Evolutionary conservation across 2,888 invertebrate genomes (phyloP).

Genomic region (Galeruca laticollis): DNA sequence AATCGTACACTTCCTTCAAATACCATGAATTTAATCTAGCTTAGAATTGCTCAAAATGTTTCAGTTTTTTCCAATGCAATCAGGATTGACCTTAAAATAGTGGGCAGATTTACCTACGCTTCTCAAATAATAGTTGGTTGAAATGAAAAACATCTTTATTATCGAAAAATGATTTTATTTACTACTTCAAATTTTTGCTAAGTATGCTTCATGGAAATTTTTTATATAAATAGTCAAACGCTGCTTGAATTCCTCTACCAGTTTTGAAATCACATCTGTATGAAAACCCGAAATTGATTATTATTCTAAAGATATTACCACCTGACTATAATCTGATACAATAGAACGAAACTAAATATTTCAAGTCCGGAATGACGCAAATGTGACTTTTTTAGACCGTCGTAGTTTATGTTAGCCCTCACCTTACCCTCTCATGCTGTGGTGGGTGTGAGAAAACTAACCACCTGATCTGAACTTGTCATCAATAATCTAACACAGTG

Average conservation of each 20-base stretch:
- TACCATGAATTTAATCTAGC: too few species aligned
- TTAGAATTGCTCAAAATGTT: too few species aligned
- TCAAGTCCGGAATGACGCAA: slow-evolving; percentile 40
- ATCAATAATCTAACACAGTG: slow-evolving; percentile 65
- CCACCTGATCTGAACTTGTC: slow-evolving; percentile 64
- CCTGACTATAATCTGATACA: slow-evolving; percentile 24
- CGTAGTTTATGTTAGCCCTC: slow-evolving; percentile 41
- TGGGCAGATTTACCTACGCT: too few species aligned
- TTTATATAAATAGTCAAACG: not conserved
- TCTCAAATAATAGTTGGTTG: too few species aligned
- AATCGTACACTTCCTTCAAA: too few species aligned
- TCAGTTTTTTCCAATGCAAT: too few species aligned
- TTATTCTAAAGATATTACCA: not conserved
- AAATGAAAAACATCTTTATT: too few species aligned
- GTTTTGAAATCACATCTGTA: slow-evolving; percentile 3
- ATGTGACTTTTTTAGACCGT: slow-evolving; percentile 50
- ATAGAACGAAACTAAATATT: slow-evolving; percentile 32
- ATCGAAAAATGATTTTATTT: too few species aligned
- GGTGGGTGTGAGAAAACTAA: slow-evolving; percentile 62
- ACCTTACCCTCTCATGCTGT: slow-evolving; percentile 46
- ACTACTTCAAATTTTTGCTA: too few species aligned
- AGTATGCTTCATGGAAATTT: not conserved
- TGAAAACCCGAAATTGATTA: slow-evolving; percentile 2
- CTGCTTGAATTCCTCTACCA: not conserved
- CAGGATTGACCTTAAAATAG: too few species aligned